Conservation (phyloP, 2,888 invertebrate genomes). For the Petrophora chlorosata region DNA sequence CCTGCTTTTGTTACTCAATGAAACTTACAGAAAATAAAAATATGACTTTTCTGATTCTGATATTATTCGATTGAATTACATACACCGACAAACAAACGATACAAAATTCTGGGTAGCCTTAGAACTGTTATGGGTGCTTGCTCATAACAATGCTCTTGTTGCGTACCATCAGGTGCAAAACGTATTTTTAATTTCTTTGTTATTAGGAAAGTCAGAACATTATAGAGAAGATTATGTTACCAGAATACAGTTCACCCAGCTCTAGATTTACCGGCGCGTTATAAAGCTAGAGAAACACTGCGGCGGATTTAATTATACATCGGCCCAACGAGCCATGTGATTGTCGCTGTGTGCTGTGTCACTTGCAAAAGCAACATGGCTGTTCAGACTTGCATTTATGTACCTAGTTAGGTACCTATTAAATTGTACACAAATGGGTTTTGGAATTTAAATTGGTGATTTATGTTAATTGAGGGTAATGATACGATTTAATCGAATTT, state of each 20-base stretch:
- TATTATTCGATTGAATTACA: too few species aligned
- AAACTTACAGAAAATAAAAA: too few species aligned
- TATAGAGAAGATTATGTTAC: too few species aligned
- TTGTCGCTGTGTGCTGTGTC: slow-evolving; percentile 51
- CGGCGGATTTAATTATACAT: slow-evolving; percentile 60
- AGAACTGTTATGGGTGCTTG: too few species aligned
- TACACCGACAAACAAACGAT: too few species aligned
- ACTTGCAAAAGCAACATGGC: slow-evolving; percentile 34
- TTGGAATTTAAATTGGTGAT: slow-evolving; percentile 5
- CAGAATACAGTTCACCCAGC: not conserved
- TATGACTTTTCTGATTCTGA: too few species aligned
- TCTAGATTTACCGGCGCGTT: slow-evolving; percentile 10
- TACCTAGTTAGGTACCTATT: not conserved
- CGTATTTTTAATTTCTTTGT: too few species aligned
- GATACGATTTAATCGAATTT: slow-evolving; percentile 13
- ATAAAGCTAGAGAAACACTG: slow-evolving; percentile 9
- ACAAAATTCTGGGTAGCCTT: too few species aligned
- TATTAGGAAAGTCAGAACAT: too few species aligned
- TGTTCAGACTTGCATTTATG: slow-evolving; percentile 1
- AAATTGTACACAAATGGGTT: slow-evolving; percentile 7
- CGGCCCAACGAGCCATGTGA: slow-evolving; percentile 60
- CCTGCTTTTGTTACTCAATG: too few species aligned
- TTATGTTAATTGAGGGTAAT: slow-evolving; percentile 18
- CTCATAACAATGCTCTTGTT: too few species aligned
- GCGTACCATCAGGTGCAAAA: too few species aligned